phyloP scores from a whole-genome alignment of 2,113 vertebrate genomes.

The Pelmatolapia mariae region DNA sequence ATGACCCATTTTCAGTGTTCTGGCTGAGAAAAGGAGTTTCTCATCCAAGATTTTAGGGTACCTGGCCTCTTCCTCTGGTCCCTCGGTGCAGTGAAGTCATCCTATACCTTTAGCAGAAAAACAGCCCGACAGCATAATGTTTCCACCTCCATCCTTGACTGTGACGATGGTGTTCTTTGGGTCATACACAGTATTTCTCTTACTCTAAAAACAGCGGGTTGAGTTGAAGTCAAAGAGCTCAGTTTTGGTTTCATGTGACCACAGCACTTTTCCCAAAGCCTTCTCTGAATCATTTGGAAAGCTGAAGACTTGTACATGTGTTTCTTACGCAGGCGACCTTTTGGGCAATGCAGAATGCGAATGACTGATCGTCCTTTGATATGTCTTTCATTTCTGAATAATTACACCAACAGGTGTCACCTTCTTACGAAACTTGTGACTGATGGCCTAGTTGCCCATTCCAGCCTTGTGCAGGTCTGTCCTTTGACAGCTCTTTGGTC shows the following conservation, averaged over 20 bases:
- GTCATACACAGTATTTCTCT: background rate
- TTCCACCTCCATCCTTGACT: background rate
- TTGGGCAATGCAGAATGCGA: background rate
- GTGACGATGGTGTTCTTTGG: rapidly evolving
- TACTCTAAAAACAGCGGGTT: background rate
- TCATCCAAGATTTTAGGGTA: background rate
- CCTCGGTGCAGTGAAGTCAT: background rate
- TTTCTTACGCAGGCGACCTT: no score
- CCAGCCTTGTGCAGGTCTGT: background rate
- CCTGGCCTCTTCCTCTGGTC: background rate
- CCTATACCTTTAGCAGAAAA: background rate
- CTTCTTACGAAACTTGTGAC: background rate
- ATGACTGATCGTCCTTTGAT: background rate
- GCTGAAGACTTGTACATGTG: background rate
- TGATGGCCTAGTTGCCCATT: rapidly evolving
- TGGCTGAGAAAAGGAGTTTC: background rate
- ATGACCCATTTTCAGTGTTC: background rate
- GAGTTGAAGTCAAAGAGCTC: rapidly evolving
- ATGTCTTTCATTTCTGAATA: background rate
- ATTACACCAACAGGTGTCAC: background rate
- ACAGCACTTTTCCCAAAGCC: rapidly evolving
- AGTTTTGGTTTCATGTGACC: background rate
- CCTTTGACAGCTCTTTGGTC: background rate
- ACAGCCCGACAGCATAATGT: background rate
- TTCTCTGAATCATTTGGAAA: background rate